Base-by-base conservation (phyloP, 2,888 invertebrate genomes). In the Lordiphosa fenestrarum region DNA sequence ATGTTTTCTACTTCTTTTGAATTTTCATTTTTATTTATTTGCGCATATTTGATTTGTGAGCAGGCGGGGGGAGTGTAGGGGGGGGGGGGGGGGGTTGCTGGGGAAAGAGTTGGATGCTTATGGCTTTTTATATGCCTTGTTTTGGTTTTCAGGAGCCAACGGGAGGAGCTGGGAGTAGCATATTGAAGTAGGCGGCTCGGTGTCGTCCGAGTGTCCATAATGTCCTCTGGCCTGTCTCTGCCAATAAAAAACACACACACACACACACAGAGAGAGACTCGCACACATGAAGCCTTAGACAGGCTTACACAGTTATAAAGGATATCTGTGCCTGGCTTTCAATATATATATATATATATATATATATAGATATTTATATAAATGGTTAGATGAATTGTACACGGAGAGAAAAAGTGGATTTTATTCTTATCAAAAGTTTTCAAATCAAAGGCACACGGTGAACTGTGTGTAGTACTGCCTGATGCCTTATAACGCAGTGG, bases 121-220 rank as follows among this genome's bases (percentile, higher is more conserved):
- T 67, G 84, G 77, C 70, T 76, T 83, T 80, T 84, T 77, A 84
- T 77, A 70, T 76, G 77, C 80, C 84, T 80, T 76, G 73, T 83
- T 64, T 66, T 60, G 66, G 48, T 33, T 49, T 36, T 69, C 67
- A 69, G 80, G 60, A 49, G 49, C 69, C 60, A 63, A 55, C 59
- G 54, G 71, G 61, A 54, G 64, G 36, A 60, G 41, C 52, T 51
- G 63, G 38, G 36, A 19, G 56, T 42, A 76, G 65, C 76, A 80
- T 80, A 76, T 77, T 76, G 84, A 76, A 83, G 81, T 61, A 77
- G 84, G 77, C 84, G 74, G 56, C 30, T 53, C 30, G 30, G 30
- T 30, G 30, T 30, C 30, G 63, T 64, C 66, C 58, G 66, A 66
- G 66, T 65, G 51, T 66, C 64, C 57, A 57, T 58, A 66, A 56